These are phyloP conservation scores for Squalus acanthias DNA, from an alignment of 2,797 vertebrate species.

Conservation along the genomic window DNA sequence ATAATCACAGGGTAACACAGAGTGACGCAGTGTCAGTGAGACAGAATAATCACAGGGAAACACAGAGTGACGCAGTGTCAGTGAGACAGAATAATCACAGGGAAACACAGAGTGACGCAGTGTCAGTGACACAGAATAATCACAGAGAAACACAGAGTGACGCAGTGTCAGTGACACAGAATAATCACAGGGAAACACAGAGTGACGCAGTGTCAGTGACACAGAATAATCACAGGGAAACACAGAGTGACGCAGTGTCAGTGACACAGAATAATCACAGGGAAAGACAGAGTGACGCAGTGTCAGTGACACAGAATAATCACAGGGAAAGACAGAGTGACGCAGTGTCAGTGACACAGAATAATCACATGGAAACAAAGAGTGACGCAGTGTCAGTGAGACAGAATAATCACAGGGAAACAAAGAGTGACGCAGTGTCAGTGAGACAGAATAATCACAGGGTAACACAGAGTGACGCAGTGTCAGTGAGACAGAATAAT, in stretches of 20 bases:
- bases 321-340: too few relatives aligned
- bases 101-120: too few relatives aligned
- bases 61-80: background rate
- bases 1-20: background rate
- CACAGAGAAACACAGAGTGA: background rate
- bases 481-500: too few relatives aligned
- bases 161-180: too few relatives aligned
- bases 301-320: background rate
- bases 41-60: background rate
- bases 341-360: too few relatives aligned
- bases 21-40: background rate
- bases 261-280: too few relatives aligned
- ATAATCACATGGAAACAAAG: background rate
- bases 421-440: background rate
- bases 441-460: background rate
- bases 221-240: background rate
- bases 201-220: background rate
- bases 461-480: background rate
- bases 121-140: background rate
- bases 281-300: background rate
- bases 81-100: too few relatives aligned
- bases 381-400: background rate
- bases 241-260: background rate
- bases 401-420: background rate
- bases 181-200: background rate